Base-by-base conservation (phyloP, 2,888 invertebrate species). In the Andrena minutula region DNA sequence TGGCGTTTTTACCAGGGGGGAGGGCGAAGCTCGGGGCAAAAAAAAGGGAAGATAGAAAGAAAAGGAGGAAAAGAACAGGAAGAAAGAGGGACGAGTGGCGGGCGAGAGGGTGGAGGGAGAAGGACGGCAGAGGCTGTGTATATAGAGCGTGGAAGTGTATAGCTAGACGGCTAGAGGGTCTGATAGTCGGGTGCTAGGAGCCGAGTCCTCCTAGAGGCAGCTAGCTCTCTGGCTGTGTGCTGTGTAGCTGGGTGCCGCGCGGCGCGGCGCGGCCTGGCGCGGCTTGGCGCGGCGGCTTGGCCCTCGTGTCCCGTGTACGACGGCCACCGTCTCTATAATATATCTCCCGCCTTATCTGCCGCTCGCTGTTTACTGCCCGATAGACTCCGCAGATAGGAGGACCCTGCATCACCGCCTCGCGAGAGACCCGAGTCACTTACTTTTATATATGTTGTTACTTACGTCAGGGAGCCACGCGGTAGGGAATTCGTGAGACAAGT, bases 321-420 rank as follows among this genome's bases (percentile, higher is more conserved):
- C 86, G 91, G 85, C 88, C 86, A 88, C 89, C 90, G 86, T 90
- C 92, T 92, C 91, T 90, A 92, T 92, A 93, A 93, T 93, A 93
- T 93, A 93, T 93, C 92, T 93, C 89, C 88, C 83, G 91, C 90
- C 93, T 94, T 94, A 94, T 94, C 93, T 93, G 93, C 92, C 92
- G 93, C 92, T 92, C 90, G 92, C 92, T 93, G 93, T 93, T 94
- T 93, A 93, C 93, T 93, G 93, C 92, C 93, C 93, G 94, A 94
- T 94, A 93, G 93, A 93, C 93, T 93, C 90, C 87, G 87, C 90
- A 92, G 94, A 94, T 94, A 93, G 92, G 87, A 86, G 89, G 88
- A 89, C 90, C 87, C 91, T 91, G 90, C 90, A 90, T 90, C 91
- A 90, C 90, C 90, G 89, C 89, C 92, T 87, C 90, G 88, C 89